These are phyloP conservation scores for Hypomecis punctinalis DNA, from an alignment of 2,888 invertebrate genomes.

Conservation along the genomic window DNA sequence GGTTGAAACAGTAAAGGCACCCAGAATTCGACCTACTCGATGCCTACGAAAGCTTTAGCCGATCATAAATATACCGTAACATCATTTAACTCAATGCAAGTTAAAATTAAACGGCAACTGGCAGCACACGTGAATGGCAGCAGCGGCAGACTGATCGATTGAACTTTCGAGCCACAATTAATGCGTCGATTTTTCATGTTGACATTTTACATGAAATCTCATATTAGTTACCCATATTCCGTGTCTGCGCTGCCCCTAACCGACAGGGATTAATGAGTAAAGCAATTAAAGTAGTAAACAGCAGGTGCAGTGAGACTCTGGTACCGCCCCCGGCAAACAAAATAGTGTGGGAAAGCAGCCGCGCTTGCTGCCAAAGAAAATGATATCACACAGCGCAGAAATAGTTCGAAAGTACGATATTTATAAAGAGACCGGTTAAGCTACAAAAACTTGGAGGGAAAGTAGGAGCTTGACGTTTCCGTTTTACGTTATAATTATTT, in stretches of 20 bases:
- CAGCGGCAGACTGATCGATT: slow-evolving; percentile 29
- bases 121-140: slow-evolving; percentile 24
- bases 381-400: slow-evolving; percentile 48
- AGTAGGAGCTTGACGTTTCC: too few relatives aligned
- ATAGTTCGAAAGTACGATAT: slow-evolving; percentile 12
- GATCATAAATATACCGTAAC: slow-evolving; percentile 8
- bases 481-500: too few relatives aligned
- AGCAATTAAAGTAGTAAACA: slow-evolving; percentile 82
- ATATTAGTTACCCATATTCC: slow-evolving; percentile 56
- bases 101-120: slow-evolving; percentile 19
- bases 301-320: slow-evolving; percentile 70
- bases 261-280: slow-evolving; percentile 76
- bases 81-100: slow-evolving; percentile 8
- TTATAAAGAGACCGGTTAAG: background rate
- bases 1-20: background rate
- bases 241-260: slow-evolving; percentile 61
- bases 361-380: slow-evolving; percentile 50
- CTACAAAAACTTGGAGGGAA: background rate
- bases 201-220: slow-evolving; percentile 54
- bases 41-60: background rate
- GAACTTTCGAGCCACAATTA: slow-evolving; percentile 32
- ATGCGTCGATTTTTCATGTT: slow-evolving; percentile 49
- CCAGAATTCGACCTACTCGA: background rate
- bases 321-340: slow-evolving; percentile 63
- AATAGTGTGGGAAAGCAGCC: slow-evolving; percentile 70